These are phyloP conservation scores for Apis dorsata DNA, from an alignment of 1,140 invertebrate genomes.

Conservation along the genomic window DNA sequence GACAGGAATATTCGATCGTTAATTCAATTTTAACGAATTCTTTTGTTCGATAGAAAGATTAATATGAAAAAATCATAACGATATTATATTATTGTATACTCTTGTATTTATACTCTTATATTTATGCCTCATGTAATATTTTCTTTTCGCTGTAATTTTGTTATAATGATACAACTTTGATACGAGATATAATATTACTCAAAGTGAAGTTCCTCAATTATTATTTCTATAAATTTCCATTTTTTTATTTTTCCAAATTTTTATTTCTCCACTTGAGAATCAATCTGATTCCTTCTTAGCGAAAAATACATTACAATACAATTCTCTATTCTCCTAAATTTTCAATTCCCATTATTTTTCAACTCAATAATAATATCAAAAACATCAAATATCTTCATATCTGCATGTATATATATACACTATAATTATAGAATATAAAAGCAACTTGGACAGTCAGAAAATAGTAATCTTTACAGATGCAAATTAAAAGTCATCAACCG, in stretches of 20 bases:
- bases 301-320: too few species aligned
- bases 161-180: not conserved
- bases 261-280: too few species aligned
- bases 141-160: too few species aligned
- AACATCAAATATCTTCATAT: too few species aligned
- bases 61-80: not conserved
- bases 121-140: too few species aligned
- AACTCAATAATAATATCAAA: not conserved
- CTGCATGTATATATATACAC: too few species aligned
- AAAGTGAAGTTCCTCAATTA: not conserved
- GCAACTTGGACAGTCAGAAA: not conserved
- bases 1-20: not conserved
- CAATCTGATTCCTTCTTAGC: too few species aligned
- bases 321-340: not conserved
- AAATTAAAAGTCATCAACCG: constrained; percentile 54
- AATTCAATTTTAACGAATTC: not conserved
- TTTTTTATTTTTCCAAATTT: not conserved
- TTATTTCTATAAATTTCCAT: not conserved
- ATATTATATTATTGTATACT: too few species aligned
- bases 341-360: not conserved
- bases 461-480: constrained; percentile 27
- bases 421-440: not conserved
- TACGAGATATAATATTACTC: not conserved
- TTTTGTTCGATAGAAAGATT: not conserved
- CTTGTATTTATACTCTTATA: too few species aligned